phyloP scores from a whole-genome alignment of 2,888 invertebrate species.

The Coleophora deauratella region DNA sequence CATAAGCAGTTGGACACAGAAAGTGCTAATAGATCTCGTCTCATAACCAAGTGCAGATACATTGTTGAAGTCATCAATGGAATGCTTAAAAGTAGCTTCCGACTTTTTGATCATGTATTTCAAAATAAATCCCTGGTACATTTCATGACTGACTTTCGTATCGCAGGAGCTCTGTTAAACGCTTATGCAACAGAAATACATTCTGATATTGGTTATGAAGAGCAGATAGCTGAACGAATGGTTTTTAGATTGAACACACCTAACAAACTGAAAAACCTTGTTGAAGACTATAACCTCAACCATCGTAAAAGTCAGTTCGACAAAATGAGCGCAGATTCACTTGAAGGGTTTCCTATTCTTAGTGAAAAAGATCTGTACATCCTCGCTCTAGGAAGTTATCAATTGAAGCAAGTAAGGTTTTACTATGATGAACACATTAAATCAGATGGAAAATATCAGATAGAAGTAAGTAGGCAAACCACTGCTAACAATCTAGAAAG shows the following conservation, averaged over 20 bases:
- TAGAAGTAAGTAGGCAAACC: conserved; percentile 2
- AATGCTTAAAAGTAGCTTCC: conserved; percentile 11
- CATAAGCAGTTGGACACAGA: conserved; percentile 6
- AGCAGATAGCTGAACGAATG: conserved; percentile 4
- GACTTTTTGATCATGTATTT: conserved; percentile 10
- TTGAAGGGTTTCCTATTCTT: conserved; percentile 2
- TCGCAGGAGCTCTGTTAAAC: conserved; percentile 6
- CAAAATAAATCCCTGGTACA: conserved; percentile 4
- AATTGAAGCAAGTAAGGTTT: conserved; percentile 11
- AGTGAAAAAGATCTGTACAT: conserved; percentile 5
- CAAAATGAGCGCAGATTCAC: background rate
- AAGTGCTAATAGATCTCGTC: conserved; percentile 11
- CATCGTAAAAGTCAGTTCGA: conserved; percentile 1
- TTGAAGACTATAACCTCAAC: conserved; percentile 2
- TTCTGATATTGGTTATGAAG: conserved; percentile 5
- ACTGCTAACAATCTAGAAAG: background rate
- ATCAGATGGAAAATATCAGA: background rate
- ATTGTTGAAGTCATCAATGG: no score
- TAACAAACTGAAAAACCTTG: conserved; percentile 1
- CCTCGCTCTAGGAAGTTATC: conserved; percentile 10
- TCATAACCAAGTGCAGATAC: conserved; percentile 10
- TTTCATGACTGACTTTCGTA: background rate
- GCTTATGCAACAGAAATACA: conserved; percentile 6
- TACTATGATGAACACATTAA: conserved; percentile 9
- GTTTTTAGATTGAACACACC: background rate